Evolutionary conservation across 1,140 invertebrate species (phyloP).

Genomic region (Drosophila sulfurigaster): DNA sequence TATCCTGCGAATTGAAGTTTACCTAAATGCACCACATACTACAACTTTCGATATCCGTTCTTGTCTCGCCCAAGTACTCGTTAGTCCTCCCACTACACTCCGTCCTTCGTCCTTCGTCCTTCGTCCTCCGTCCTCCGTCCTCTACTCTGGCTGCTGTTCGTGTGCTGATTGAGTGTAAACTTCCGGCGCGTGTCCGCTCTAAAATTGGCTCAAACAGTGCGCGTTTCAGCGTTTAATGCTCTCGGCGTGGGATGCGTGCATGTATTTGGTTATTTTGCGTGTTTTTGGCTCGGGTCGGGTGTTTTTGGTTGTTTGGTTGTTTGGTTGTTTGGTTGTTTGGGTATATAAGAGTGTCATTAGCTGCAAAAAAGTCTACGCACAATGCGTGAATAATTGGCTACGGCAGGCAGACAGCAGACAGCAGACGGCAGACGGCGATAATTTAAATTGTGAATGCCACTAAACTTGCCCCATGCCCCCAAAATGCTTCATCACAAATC

Average conservation of each 20-base stretch:
- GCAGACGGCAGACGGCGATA: conserved; percentile 26
- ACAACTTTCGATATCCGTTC: too few relatives aligned
- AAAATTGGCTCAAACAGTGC: conserved; percentile 36
- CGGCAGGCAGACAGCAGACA: conserved; percentile 5
- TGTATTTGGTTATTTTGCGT: conserved; percentile 4
- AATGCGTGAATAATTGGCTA: conserved; percentile 68
- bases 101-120: not conserved
- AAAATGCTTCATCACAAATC: conserved; percentile 35
- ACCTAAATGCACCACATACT: too few relatives aligned
- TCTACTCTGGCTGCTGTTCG: conserved; percentile 5
- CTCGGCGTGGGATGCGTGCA: conserved; percentile 1
- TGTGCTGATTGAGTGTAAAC: conserved; percentile 52
- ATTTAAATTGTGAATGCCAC: conserved; percentile 54
- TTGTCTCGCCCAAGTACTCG: too few relatives aligned
- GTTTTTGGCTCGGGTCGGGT: not conserved
- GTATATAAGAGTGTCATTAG: conserved; percentile 36
- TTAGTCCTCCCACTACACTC: too few relatives aligned
- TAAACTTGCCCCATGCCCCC: conserved; percentile 25
- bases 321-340: too few relatives aligned
- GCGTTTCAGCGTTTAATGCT: conserved; percentile 25
- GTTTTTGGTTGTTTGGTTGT: too few relatives aligned
- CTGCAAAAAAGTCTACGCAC: conserved; percentile 43
- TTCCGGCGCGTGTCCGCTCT: conserved; percentile 41
- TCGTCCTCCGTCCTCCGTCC: not conserved
- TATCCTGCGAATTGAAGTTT: too few relatives aligned